Percentiles rank a stretch among this genome's conserved stretches.
phyloP scores from a whole-genome alignment of 2,113 vertebrate species.

The Cranoglanis bouderius region DNA sequence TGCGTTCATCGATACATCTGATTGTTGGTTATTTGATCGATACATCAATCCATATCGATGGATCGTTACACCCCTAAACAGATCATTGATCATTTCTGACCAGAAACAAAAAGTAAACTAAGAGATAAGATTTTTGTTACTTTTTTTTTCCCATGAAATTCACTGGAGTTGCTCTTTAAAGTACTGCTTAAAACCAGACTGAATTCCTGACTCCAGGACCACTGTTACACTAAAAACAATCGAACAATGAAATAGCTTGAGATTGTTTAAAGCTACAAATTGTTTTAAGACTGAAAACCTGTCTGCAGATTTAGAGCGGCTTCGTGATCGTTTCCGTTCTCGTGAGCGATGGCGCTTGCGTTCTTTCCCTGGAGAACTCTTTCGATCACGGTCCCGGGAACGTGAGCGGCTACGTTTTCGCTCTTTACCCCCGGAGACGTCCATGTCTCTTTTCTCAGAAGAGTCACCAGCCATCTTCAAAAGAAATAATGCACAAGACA shows the following conservation, averaged over 20 bases:
- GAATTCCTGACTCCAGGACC: neutral
- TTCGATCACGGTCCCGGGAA: conserved; percentile 85
- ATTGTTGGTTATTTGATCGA: too few relatives aligned
- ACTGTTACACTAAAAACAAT: neutral
- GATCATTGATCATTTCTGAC: neutral
- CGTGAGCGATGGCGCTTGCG: conserved; percentile 87
- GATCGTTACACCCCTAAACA: neutral
- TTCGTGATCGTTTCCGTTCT: conserved; percentile 81
- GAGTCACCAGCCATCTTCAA: conserved; percentile 89
- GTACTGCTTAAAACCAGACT: neutral
- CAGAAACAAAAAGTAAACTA: neutral
- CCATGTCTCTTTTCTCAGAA: conserved; percentile 86
- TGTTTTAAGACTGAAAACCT: conserved; percentile 68
- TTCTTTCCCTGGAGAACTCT: conserved; percentile 82
- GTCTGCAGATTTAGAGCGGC: conserved; percentile 87
- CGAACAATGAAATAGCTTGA: neutral
- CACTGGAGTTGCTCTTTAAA: neutral
- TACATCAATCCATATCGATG: too few relatives aligned
- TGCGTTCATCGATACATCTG: too few relatives aligned
- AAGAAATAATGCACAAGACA: neutral
- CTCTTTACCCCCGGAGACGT: conserved; percentile 81
- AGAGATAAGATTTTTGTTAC: neutral
- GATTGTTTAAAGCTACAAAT: neutral
- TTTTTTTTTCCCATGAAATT: neutral
- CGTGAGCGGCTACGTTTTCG: conserved; percentile 84